Base-by-base conservation (phyloP, 2,113 vertebrate genomes). In the Anarhynchus alexandrinus region DNA sequence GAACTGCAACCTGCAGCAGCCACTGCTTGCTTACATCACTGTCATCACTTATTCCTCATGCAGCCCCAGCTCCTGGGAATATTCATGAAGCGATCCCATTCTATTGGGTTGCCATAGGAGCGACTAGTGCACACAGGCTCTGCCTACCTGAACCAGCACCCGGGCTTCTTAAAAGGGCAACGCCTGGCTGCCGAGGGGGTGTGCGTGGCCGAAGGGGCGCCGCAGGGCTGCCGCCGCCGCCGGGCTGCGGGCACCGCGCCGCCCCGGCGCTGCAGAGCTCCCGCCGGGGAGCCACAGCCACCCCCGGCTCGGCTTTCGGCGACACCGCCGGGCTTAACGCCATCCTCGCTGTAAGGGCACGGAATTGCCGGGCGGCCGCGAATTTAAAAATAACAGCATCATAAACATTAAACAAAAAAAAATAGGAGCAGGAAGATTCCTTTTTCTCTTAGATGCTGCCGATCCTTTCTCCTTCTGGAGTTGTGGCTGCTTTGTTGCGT, bases 21-120 rank as follows among this genome's bases (percentile, higher is more conserved):
- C 97, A 85, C 95, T 12, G 97, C 96, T 82, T 96, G 97, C 97
- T 98, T 96, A 98, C 98, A 98, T 98, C 98, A 98, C 98, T 98
- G 98, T 97, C 99, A 98, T 99, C 99, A 98, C 98, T 97, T 98
- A 98, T 98, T 98, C 98, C 98, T 98, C 98, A 97, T 97, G 98
- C 98, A 98, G 98, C 98, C 98, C 98, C 98, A 96, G 98, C 98
- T 96, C 97, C 97, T 98, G 98, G 98, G 98, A 99, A 99, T 99
- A 99, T 99, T 99, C 99, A 99, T 98, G 98, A 98, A 98, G 98
- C 97, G 91, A 96, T 96, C 96, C 98, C 98, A 98, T 99, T 96
- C 98, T 98, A 98, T 98, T 98, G 98, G 98, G 99, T 99, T 99
- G 99, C 99, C 99, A 99, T 99, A 99, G 99, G 98, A 99, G 99